phyloP scores from a whole-genome alignment of 1,140 invertebrate species.

The Dinoponera quadriceps region DNA sequence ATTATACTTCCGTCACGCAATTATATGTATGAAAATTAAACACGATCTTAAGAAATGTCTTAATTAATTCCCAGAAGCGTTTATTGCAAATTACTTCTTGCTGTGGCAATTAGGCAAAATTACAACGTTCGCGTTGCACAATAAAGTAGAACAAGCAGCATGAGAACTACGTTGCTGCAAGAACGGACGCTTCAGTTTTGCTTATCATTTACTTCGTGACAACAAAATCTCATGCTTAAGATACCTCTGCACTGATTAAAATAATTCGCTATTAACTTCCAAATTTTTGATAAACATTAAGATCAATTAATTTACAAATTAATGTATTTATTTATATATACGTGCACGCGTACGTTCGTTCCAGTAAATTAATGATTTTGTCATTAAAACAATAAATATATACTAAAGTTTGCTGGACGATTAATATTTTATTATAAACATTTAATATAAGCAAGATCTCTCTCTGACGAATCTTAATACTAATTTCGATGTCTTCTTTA shows the following conservation, averaged over 20 bases:
- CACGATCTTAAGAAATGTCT: conserved; percentile 68
- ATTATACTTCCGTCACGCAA: conserved; percentile 49
- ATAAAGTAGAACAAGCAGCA: conserved; percentile 68
- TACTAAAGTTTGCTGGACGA: no score
- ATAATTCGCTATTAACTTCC: conserved; percentile 14
- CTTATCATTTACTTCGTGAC: conserved; percentile 63
- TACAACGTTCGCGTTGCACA: conserved; percentile 70
- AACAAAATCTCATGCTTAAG: conserved; percentile 47
- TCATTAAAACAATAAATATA: background rate
- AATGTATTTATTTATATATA: background rate
- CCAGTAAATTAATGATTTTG: conserved; percentile 1
- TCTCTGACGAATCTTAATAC: background rate
- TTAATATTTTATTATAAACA: background rate
- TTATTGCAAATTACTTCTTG: conserved; percentile 73
- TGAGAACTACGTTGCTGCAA: conserved; percentile 64
- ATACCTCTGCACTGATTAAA: conserved; percentile 30
- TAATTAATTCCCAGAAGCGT: conserved; percentile 74
- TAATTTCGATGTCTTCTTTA: background rate
- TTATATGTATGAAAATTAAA: conserved; percentile 61
- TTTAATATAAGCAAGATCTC: conserved; percentile 5
- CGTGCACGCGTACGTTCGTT: no score
- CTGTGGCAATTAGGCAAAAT: conserved; percentile 72
- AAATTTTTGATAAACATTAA: conserved; percentile 5
- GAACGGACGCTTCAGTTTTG: conserved; percentile 65
- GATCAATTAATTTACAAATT: conserved; percentile 26